Evolutionary conservation across 2,888 invertebrate species (phyloP).

Genomic region (Erpobdella octoculata): DNA sequence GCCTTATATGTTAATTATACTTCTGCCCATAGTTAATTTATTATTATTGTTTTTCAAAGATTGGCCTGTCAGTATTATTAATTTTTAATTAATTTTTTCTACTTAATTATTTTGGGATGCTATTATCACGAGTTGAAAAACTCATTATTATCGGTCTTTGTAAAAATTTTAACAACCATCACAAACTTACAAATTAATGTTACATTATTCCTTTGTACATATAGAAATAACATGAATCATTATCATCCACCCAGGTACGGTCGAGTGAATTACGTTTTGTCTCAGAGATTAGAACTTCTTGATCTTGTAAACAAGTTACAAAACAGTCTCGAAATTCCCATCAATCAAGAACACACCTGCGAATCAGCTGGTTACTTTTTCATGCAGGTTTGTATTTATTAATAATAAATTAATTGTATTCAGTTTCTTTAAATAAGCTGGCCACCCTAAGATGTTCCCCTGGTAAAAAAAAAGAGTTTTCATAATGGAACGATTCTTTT

Average conservation of each 20-base stretch:
- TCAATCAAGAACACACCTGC: conserved; percentile 69
- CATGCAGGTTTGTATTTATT: conserved; percentile 60
- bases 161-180: neutral
- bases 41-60: neutral
- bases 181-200: too few species aligned
- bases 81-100: neutral
- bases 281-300: conserved; percentile 80
- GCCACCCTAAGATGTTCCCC: too few species aligned
- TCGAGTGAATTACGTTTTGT: conserved; percentile 91
- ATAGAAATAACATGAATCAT: too few species aligned
- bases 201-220: too few species aligned
- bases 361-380: conserved; percentile 98
- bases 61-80: neutral
- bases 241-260: conserved; percentile 74
- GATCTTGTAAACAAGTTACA: conserved; percentile 79
- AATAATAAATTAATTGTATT: neutral
- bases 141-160: neutral
- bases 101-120: neutral
- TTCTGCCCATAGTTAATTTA: neutral
- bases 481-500: too few species aligned
- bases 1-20: too few species aligned
- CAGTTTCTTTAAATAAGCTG: neutral
- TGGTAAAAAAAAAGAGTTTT: too few species aligned
- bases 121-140: too few species aligned
- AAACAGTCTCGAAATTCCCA: conserved; percentile 64